These are phyloP conservation scores for Actenoides lindsayi DNA, from an alignment of 2,113 vertebrate genomes.

Conservation along the genomic window DNA sequence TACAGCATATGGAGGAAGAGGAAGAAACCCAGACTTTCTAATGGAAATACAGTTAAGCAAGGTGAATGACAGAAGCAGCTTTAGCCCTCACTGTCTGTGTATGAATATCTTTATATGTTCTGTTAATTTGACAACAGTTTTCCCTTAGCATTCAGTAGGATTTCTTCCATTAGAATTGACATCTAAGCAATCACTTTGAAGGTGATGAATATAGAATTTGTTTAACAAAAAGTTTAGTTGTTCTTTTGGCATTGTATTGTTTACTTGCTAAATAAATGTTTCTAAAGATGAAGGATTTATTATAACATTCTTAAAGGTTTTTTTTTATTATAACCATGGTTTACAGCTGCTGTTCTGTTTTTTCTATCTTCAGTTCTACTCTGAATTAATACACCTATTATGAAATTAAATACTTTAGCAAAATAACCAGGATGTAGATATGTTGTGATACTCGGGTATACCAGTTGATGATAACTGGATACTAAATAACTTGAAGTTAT, in stretches of 20 bases:
- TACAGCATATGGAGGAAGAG: constrained; percentile 81
- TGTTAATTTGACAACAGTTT: neutral
- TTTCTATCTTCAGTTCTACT: neutral
- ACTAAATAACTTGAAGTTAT: neutral
- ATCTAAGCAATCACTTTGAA: neutral
- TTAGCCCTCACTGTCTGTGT: neutral
- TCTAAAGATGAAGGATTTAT: neutral
- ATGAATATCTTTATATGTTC: neutral
- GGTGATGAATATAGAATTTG: neutral
- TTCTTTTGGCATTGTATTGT: neutral
- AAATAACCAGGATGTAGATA: neutral
- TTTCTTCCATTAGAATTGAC: neutral
- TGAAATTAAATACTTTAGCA: neutral
- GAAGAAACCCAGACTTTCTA: constrained; percentile 91
- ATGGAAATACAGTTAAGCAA: constrained; percentile 99
- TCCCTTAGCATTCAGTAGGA: neutral
- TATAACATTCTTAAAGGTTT: neutral
- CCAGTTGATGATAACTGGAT: neutral
- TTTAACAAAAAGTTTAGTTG: neutral
- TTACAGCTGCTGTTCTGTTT: neutral
- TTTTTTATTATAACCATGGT: neutral
- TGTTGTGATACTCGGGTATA: neutral
- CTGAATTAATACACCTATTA: neutral
- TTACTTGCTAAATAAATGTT: neutral
- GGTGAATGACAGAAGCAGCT: constrained; percentile 69